Conservation (phyloP, 35 echinoderm and acorn worm genomes). For the Ophiothrix spiculata region DNA sequence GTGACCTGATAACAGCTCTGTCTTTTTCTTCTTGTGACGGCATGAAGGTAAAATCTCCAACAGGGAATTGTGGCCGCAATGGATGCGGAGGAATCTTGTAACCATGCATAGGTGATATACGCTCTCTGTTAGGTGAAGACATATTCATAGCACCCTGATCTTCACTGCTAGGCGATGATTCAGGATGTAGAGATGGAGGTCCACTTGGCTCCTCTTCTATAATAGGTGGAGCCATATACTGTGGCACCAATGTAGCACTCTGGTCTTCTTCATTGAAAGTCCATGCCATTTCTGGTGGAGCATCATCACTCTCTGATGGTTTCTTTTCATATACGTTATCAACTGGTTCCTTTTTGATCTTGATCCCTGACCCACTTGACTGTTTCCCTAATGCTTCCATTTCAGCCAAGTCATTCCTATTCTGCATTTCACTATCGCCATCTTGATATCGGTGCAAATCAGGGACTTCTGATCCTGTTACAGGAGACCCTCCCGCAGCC, state of each 20-base stretch:
- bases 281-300: neutral
- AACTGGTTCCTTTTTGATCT: neutral
- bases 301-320: neutral
- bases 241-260: neutral
- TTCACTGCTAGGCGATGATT: neutral
- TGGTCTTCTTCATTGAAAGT: constrained; percentile 13
- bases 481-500: neutral
- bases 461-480: neutral
- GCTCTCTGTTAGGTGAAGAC: neutral
- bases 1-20: neutral
- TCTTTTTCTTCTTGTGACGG: neutral
- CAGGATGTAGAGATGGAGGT: neutral
- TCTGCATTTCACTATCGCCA: neutral
- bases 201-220: neutral
- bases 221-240: neutral
- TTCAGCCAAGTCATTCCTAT: neutral
- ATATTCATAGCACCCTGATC: neutral
- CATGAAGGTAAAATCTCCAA: neutral
- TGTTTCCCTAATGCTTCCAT: neutral
- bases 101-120: neutral
- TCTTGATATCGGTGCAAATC: neutral
- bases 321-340: neutral
- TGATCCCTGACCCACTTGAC: neutral
- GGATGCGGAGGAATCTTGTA: neutral
- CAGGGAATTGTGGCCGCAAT: neutral